Evolutionary conservation across 2,113 vertebrate genomes (phyloP).

Genomic region (Bubo scandiacus): DNA sequence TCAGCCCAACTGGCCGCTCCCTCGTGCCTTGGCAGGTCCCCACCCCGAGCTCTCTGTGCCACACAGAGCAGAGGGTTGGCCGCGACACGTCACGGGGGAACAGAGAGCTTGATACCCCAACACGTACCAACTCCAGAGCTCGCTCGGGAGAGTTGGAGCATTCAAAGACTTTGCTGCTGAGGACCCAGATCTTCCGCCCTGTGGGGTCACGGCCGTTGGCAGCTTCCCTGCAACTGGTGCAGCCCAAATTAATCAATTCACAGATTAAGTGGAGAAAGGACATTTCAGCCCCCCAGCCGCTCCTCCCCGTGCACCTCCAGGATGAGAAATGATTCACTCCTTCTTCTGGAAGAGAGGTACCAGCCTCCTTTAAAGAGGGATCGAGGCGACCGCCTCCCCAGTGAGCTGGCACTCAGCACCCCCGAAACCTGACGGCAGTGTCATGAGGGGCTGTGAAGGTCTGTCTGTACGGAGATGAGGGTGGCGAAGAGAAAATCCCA

Average conservation of each 20-base stretch:
- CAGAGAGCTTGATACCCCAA: too few species aligned
- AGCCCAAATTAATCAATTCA: too few species aligned
- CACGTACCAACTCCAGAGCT: background rate
- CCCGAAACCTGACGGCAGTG: background rate
- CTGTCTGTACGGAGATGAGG: accelerated
- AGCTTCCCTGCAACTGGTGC: too few species aligned
- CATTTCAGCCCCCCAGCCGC: background rate
- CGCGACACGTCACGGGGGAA: background rate
- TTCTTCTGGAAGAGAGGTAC: background rate
- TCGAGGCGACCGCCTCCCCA: background rate
- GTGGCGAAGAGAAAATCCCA: background rate
- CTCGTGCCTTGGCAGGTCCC: background rate
- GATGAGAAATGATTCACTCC: too few species aligned
- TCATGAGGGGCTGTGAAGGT: background rate
- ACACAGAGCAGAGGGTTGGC: background rate
- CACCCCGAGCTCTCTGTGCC: background rate
- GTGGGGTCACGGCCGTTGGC: background rate
- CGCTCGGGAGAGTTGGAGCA: background rate
- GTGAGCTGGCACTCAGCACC: background rate
- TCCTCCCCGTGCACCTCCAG: background rate
- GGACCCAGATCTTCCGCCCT: background rate
- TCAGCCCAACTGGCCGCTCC: background rate
- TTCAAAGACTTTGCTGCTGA: background rate
- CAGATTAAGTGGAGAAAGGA: background rate
- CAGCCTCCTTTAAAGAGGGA: background rate